Base-by-base conservation (phyloP, 1,140 invertebrate genomes). In the Notospermus geniculatus region DNA sequence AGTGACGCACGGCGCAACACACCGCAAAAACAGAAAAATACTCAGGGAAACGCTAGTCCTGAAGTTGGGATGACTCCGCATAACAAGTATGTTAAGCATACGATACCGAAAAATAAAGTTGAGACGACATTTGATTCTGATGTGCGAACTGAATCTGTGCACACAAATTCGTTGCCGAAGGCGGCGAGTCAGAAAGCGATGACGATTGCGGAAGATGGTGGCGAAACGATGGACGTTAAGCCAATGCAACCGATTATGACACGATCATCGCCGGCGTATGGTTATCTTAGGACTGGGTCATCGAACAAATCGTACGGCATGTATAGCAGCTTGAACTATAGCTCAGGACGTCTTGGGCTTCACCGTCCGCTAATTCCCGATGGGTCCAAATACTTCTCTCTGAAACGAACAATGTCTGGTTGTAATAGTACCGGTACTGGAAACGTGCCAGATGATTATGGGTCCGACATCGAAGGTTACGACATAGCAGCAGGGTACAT, bases 171-270 rank as follows among this genome's bases (percentile, higher is more conserved):
- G 2, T 17, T 29, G 2, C 32, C 22, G 46, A 56, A 41, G 19
- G 19, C n/a, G 22, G 2, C 32, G 11, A 45, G 61, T 52, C 29
- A 64, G 30, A 57, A 73, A 43, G 71, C 77, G 57, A 73, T 71
- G 25, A 74, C 75, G 11, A 78, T 80, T 60, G 71, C 75, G 19
- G 88, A 87, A 29, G 88, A 90, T 54, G 88, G 91, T 68, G 90
- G 91, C 58, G 91, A 91, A 71, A 85, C 88, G 0, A 83, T 90
- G 67, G 88, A 89, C 70, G 89, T 94, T n/a, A 88, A 93, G 76
- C 93, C 93, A 0, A 95, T 97, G 93, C 87, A 91, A 66, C 92
- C 93, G 0, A 82, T 97, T 43, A 82, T 93, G 17, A 80, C 90
- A 59, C 69, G 75, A 36, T 76, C 78, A 0, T 75, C 79, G 22